Conservation (phyloP, 2,113 vertebrate genomes). For the Plotosus lineatus region DNA sequence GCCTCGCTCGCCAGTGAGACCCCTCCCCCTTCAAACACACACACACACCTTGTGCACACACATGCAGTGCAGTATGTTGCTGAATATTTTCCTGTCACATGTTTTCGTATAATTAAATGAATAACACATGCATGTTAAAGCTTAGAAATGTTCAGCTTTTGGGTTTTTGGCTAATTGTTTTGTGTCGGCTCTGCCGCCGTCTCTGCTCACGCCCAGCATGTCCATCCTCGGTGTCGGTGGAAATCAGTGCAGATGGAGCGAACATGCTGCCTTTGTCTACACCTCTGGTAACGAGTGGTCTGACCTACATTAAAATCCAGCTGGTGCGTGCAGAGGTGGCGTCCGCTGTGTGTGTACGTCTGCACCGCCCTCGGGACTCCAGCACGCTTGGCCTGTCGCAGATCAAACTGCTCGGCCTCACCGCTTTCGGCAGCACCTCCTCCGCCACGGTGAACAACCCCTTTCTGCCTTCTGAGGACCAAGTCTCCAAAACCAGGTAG, state of each 20-base stretch:
- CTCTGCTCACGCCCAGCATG: conserved; percentile 87
- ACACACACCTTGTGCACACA: neutral
- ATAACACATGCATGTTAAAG: no score
- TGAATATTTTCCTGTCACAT: neutral
- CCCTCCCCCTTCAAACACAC: conserved; percentile 1
- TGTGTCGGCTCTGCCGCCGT: conserved; percentile 26
- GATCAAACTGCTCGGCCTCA: conserved; percentile 94
- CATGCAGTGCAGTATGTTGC: neutral
- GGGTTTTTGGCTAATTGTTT: neutral
- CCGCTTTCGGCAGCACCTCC: conserved; percentile 95
- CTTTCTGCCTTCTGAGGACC: conserved; percentile 97
- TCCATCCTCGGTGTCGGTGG: conserved; percentile 95
- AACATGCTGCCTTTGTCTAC: conserved; percentile 98
- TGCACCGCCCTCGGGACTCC: conserved; percentile 94
- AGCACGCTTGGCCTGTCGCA: conserved; percentile 95
- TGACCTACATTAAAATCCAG: conserved; percentile 98
- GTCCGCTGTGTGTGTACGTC: conserved; percentile 91
- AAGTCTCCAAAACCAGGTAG: conserved; percentile 99
- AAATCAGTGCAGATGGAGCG: conserved; percentile 95
- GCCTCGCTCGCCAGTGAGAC: conserved; percentile 95
- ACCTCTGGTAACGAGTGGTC: conserved; percentile 92
- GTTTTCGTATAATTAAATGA: no score
- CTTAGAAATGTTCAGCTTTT: neutral
- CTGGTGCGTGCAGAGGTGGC: conserved; percentile 97
- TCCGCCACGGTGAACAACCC: conserved; percentile 98